Evolutionary conservation across 1,140 invertebrate genomes (phyloP).

Genomic region (Anoplolepis gracilipes): DNA sequence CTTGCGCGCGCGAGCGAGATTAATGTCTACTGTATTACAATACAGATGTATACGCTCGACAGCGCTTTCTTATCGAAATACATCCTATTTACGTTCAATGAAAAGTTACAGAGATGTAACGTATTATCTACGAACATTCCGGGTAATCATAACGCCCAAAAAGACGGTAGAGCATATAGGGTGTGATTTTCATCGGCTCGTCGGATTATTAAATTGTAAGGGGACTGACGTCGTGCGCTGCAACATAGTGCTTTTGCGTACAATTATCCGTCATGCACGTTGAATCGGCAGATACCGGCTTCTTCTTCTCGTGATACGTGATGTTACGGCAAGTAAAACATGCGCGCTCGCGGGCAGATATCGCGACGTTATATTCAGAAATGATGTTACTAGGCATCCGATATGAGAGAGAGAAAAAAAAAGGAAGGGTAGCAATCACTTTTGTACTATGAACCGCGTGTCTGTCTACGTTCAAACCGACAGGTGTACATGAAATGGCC

Average conservation of each 20-base stretch:
- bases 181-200: slow-evolving; percentile 22
- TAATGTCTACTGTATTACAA: slow-evolving; percentile 2
- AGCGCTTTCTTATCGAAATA: not conserved
- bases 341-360: slow-evolving; percentile 30
- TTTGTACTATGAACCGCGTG: slow-evolving; percentile 42
- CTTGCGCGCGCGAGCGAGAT: not conserved
- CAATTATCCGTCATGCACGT: slow-evolving; percentile 44
- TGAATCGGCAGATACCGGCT: slow-evolving; percentile 33
- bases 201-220: slow-evolving; percentile 52
- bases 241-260: not conserved
- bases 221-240: slow-evolving; percentile 3
- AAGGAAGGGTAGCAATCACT: slow-evolving; percentile 16
- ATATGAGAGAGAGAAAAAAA: not conserved
- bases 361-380: slow-evolving; percentile 20
- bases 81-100: not conserved
- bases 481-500: slow-evolving; percentile 58
- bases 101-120: not conserved
- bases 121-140: not conserved
- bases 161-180: not conserved
- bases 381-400: slow-evolving; percentile 13
- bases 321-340: slow-evolving; percentile 31
- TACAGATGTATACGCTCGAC: not conserved
- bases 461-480: slow-evolving; percentile 52
- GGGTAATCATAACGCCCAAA: slow-evolving; percentile 3
- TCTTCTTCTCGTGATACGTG: slow-evolving; percentile 10